Evolutionary conservation across 2,113 vertebrate species (phyloP).

Genomic region (Glaucidium brasilianum): DNA sequence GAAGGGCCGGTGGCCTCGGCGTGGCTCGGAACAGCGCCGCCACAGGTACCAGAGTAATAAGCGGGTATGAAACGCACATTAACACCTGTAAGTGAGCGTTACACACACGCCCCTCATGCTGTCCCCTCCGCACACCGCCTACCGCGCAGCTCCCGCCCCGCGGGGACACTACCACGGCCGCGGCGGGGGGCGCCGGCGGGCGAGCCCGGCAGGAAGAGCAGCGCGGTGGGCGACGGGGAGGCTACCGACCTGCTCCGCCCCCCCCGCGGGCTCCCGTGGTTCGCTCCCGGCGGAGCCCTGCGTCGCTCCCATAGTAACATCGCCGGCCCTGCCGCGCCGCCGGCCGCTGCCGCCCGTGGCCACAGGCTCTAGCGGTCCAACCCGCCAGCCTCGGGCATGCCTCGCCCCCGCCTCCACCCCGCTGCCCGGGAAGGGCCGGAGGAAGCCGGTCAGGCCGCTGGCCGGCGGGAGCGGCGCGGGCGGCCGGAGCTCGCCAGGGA

Average conservation of each 20-base stretch:
- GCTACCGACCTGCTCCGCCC: constrained; percentile 50
- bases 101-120: neutral
- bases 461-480: neutral
- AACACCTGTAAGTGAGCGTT: neutral
- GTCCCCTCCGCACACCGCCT: no score
- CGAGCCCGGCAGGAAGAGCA: neutral
- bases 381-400: neutral
- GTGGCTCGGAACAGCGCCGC: neutral
- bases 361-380: neutral
- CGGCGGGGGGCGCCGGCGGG: neutral
- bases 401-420: neutral
- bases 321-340: neutral
- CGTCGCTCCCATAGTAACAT: constrained; percentile 59
- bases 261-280: neutral
- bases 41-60: no score
- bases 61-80: rapidly evolving
- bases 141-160: neutral
- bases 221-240: neutral
- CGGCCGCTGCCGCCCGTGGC: neutral
- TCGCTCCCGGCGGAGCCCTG: constrained; percentile 46
- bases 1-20: no score
- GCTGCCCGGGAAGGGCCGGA: neutral
- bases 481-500: neutral
- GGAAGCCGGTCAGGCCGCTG: neutral
- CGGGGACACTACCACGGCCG: neutral